Base-by-base conservation (phyloP, 1,140 invertebrate species). In the Temnothorax curvispinosus region DNA sequence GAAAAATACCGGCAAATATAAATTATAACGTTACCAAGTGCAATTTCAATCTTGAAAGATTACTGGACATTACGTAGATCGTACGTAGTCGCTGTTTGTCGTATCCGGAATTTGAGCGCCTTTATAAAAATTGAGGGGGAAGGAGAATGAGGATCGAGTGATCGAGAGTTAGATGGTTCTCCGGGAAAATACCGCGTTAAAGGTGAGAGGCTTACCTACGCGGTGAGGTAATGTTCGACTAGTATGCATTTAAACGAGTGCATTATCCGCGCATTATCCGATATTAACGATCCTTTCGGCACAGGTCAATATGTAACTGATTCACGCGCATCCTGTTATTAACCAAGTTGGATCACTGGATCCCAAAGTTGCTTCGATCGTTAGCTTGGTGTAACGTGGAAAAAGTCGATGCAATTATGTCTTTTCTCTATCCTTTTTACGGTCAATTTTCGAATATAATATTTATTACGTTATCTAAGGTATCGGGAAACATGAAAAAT, bases 231-330 rank as follows among this genome's bases (percentile, higher is more conserved):
- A 93, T 91, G 88, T 86, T 71, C 87, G 86, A 87, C 92, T 92
- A 94, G 93, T 93, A 94, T 94, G 94, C 94, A 94, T 94, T 94
- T 94, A 94, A 94, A 94, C 90, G 90, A 92, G 92, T 93, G 91
- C 92, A 94, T 94, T 94, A 94, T 93, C 93, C 81, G 87, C 64
- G 78, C 87, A 84, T 92, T 92, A 90, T 89, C 85, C 88, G 27
- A 69, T 74, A 77, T 88, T 87, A 85, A 80, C 69, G 89, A 90
- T 84, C 82, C 88, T 87, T 86, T 87, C 21, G 67, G 67, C 67
- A 60, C 60, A 13, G 69, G 13, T 38, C 67, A 4, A 56, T 54
- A 27, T 56, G 44, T 74, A 89, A 88, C 85, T 91, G 91, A 92
- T 92, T 92, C 71, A 91, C 89, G 86, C 13, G 80, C 67, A 87